A percentile compares a stretch with the other conserved stretches of the same genome.
phyloP scores from a whole-genome alignment of 2,888 invertebrate species.

The Alloplasta piceator region DNA sequence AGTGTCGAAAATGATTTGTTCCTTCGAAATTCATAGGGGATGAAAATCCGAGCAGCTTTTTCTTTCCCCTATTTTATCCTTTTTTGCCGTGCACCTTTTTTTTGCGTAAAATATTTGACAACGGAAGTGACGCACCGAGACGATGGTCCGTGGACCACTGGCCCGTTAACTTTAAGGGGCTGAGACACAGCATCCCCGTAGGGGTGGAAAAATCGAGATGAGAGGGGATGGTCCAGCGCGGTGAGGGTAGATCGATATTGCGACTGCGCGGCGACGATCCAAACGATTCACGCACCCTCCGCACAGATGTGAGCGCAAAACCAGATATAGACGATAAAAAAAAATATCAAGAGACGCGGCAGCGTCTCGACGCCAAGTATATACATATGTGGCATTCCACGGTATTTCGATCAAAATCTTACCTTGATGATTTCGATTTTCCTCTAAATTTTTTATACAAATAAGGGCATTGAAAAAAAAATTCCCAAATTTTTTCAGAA shows the following conservation, averaged over 20 bases:
- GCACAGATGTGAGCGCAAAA: slow-evolving; percentile 24
- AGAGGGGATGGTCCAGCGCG: slow-evolving; percentile 58
- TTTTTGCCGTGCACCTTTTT: neutral
- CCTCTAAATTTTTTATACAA: no score
- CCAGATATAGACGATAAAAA: slow-evolving; percentile 19
- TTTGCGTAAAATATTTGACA: neutral
- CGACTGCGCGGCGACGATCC: slow-evolving; percentile 62
- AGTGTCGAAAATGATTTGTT: slow-evolving; percentile 8
- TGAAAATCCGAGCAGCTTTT: slow-evolving; percentile 12
- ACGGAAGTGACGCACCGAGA: slow-evolving; percentile 74
- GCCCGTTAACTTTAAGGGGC: slow-evolving; percentile 72
- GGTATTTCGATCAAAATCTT: no score
- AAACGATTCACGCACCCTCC: slow-evolving; percentile 54
- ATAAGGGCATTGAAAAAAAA: no score
- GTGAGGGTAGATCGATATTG: slow-evolving; percentile 67
- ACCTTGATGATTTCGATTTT: no score
- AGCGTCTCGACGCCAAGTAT: no score
- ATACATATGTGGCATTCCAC: no score
- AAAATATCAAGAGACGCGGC: no score
- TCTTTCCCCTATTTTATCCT: slow-evolving; percentile 25
- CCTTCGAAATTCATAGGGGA: slow-evolving; percentile 5
- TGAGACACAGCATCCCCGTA: slow-evolving; percentile 23
- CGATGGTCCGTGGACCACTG: slow-evolving; percentile 81
- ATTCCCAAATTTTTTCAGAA: no score
- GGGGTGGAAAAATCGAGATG: neutral